Percentiles rank a stretch among this genome's conserved stretches.
phyloP scores from a whole-genome alignment of 1,140 invertebrate species.

The Drosophila varians region DNA sequence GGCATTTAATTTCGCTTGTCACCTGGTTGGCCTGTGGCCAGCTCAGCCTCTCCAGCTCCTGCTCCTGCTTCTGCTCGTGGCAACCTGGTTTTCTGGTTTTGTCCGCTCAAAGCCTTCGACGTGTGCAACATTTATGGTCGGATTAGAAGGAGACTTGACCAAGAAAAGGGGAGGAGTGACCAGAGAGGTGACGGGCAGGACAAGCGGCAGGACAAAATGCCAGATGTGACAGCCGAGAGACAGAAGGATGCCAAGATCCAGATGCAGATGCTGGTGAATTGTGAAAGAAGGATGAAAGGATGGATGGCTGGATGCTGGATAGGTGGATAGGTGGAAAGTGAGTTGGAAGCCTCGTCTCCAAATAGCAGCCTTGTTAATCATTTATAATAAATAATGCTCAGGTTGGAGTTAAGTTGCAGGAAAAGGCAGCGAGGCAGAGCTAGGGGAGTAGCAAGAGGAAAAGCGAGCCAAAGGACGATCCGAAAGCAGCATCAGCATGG shows the following conservation, averaged over 20 bases:
- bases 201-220: conserved; percentile 35
- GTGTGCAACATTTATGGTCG: conserved; percentile 66
- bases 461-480: too few relatives aligned
- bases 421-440: conserved; percentile 17
- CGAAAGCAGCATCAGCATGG: conserved; percentile 13
- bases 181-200: conserved; percentile 6
- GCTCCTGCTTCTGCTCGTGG: too few relatives aligned
- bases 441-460: conserved; percentile 15
- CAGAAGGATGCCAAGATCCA: conserved; percentile 4
- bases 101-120: conserved; percentile 57
- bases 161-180: background rate
- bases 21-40: conserved; percentile 21
- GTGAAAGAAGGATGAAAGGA: background rate
- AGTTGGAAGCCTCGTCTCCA: conserved; percentile 26
- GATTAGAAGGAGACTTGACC: conserved; percentile 45
- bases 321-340: background rate
- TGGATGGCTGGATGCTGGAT: background rate
- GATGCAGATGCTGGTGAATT: conserved; percentile 2
- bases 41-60: conserved; percentile 11
- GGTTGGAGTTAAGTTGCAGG: conserved; percentile 65
- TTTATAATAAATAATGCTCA: conserved; percentile 78
- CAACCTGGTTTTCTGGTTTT: conserved; percentile 1
- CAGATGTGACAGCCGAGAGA: conserved; percentile 31
- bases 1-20: conserved; percentile 42
- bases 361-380: conserved; percentile 73